phyloP scores from a whole-genome alignment of 2,888 invertebrate genomes.

The Drosophila fulvimacula region DNA sequence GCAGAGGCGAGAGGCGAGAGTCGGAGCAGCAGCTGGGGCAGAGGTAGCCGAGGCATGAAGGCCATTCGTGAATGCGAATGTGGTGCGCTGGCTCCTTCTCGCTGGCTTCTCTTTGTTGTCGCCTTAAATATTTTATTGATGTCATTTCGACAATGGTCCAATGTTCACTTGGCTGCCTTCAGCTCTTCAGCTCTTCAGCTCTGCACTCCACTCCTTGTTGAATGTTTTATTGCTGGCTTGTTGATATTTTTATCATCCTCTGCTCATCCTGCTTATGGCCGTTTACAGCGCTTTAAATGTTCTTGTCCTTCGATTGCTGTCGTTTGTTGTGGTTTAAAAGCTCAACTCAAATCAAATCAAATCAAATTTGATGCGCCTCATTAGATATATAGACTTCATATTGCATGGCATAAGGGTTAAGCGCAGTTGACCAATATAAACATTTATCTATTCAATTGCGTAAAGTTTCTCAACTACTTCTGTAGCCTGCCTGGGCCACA shows the following conservation, averaged over 20 bases:
- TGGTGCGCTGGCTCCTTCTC: slow-evolving; percentile 14
- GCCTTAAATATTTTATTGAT: slow-evolving; percentile 76
- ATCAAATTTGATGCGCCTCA: slow-evolving; percentile 62
- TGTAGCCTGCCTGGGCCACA: slow-evolving; percentile 22
- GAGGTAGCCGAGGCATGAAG: slow-evolving; percentile 48
- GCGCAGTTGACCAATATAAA: slow-evolving; percentile 45
- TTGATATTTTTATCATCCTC: slow-evolving; percentile 70
- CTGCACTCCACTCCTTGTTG: slow-evolving; percentile 39
- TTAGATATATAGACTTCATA: slow-evolving; percentile 33
- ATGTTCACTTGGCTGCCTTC: slow-evolving; percentile 67
- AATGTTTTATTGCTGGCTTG: slow-evolving; percentile 67
- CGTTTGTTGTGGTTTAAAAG: slow-evolving; percentile 39
- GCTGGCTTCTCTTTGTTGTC: slow-evolving; percentile 55
- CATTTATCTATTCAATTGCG: slow-evolving; percentile 53
- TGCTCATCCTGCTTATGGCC: slow-evolving; percentile 29
- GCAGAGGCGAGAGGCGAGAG: neutral
- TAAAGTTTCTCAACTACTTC: slow-evolving; percentile 40
- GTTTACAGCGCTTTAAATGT: slow-evolving; percentile 56
- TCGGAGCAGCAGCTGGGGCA: neutral
- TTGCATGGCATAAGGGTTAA: slow-evolving; percentile 15
- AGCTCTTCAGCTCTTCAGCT: slow-evolving; percentile 30
- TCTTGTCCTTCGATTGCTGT: slow-evolving; percentile 35
- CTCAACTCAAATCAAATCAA: slow-evolving; percentile 67
- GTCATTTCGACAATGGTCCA: slow-evolving; percentile 73
- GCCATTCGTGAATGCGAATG: slow-evolving; percentile 44